Evolutionary conservation across 2,888 invertebrate genomes (phyloP), one percentile per base, ranked within the genome.

Genomic region (Drosophila colorata): DNA sequence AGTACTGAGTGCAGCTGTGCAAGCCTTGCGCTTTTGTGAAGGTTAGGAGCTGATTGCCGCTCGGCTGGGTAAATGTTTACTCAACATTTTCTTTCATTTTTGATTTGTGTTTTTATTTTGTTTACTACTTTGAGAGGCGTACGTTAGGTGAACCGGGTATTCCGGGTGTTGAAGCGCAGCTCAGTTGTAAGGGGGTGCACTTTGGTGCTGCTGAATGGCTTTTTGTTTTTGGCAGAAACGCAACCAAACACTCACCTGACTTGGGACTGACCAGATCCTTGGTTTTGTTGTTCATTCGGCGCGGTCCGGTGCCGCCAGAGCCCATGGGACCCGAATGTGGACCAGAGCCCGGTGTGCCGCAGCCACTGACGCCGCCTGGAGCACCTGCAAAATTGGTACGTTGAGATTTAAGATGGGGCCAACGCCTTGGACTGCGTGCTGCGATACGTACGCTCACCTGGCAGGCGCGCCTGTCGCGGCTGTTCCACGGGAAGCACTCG

Each of bases 401-500:
- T 9, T 14, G 4, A 37, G 8, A 6, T 31, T 11, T 3, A 11
- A 31, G 11, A 7, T 8, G 8, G 6, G 20, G 2, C 20, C 20
- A 3, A 0, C 0, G 20, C 4, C 8, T 28, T 11, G 11, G 11
- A 3, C 11, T 11, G 3, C 2, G 1, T 11, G 7, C 8, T 1
- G 7, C 9, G 14, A 47, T 47, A 78, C 77, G 65, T 56, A 61
- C 60, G 70, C 63, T 81, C 72, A 87, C 90, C 90, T 78, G 91
- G 90, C 71, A 90, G 72, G 59, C 90, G 83, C 37, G 90, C 74
- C 66, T 95, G 95, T 87, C 97, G 93, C 23, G 97, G 95, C 81
- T 97, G 98, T 92, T 99, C 99, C 70, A 99, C 98, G 65, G 98
- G 98, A 91, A 99, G 94, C 79, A 99, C 99, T 91, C 99, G 95